Evolutionary conservation across 2,113 vertebrate species (phyloP), one percentile per base, ranked within the genome.

Genomic region (Lophotis ruficrista): DNA sequence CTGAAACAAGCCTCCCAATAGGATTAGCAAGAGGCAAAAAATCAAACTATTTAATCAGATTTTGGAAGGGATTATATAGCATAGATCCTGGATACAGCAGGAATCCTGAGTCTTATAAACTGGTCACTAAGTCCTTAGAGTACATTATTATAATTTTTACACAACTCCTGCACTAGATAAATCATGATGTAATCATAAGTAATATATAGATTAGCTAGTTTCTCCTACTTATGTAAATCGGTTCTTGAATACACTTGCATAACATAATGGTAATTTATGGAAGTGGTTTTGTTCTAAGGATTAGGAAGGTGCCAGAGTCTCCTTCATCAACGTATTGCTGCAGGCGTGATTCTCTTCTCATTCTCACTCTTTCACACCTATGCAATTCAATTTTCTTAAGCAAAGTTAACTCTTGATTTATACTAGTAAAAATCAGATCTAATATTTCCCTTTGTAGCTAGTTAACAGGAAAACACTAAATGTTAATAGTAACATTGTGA

Each of bases 271-370:
- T 85, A 93, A 94, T 96, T 90, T 89, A 86, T 83, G 66, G 66
- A 88, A 87, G 51, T 53, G 68, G 41, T 86, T 94, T 90, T 92
- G 62, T 93, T 94, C 71, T 73, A 94, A 90, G 87, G 72, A 93
- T 93, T 94, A 90, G 61, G 68, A 85, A 75, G 48, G 56, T 93
- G 79, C 56, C 92, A 92, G 73, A 84, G 58, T 70, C 75, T 70
- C 75, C 84, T 90, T 90, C 94, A 93, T 93, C 71, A 95, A 14
- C 9, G 86, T 92, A 70, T 12, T 90, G 90, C 85, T 90, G 72
- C 76, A 77, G 53, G 64, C 24, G 0, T 57, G 83, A 83, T 78
- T 95, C 27, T 81, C 28, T 78, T 92, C 60, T 83, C 83, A 28
- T 73, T 95, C 92, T 92, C 10, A 12, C 58, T 68, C 41, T 81